Conservation (phyloP, 2,797 vertebrate species). For the Sebastes steindachneri region DNA sequence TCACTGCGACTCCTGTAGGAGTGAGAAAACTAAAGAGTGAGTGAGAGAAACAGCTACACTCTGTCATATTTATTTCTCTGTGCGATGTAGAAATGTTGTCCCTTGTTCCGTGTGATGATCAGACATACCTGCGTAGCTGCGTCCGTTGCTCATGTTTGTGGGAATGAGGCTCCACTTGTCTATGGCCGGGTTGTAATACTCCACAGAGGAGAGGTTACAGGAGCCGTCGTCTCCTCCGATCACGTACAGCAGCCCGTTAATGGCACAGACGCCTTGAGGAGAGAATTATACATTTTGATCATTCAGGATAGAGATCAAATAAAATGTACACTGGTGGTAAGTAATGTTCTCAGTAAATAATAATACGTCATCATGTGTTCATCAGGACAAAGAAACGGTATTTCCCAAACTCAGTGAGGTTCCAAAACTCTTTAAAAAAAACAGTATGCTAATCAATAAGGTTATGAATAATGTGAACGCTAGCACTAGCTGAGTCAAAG, state of each 20-base stretch:
- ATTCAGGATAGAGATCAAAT: neutral
- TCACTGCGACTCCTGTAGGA: slow-evolving; percentile 82
- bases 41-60: neutral
- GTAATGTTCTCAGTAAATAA: no score
- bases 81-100: rapidly evolving
- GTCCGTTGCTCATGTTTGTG: slow-evolving; percentile 96
- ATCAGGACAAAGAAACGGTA: neutral
- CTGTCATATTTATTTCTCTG: neutral
- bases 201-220: slow-evolving; percentile 95
- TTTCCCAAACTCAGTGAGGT: neutral
- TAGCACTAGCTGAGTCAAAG: no score
- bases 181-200: slow-evolving; percentile 91
- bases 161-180: slow-evolving; percentile 96
- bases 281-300: neutral
- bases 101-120: rapidly evolving
- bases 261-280: slow-evolving; percentile 90
- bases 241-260: slow-evolving; percentile 94
- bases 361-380: neutral
- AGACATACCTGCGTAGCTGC: slow-evolving; percentile 91
- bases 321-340: no score
- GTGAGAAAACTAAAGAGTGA: neutral
- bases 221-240: slow-evolving; percentile 97
- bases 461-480: no score
- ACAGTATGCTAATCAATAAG: no score
- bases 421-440: neutral